Conservation (phyloP, 2,888 invertebrate species). For the Crepidodera aurea region DNA sequence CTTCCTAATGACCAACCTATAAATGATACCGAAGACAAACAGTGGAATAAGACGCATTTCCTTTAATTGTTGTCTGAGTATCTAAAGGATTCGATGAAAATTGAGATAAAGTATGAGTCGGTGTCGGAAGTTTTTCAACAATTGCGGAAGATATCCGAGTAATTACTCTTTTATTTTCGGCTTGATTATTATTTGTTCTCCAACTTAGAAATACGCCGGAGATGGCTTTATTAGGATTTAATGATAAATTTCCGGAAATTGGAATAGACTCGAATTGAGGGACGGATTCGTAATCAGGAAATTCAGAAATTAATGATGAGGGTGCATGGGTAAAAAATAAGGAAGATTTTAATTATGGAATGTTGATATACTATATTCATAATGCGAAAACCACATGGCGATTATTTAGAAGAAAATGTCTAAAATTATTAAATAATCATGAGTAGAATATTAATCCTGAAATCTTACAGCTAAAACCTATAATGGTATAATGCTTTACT, state of each 20-base stretch:
- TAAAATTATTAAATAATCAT: too few relatives aligned
- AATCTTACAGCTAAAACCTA: too few relatives aligned
- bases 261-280: conserved; percentile 11
- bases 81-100: conserved; percentile 15
- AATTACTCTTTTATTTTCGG: conserved; percentile 46
- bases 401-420: too few relatives aligned
- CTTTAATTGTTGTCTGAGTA: conserved; percentile 12
- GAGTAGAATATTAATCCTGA: too few relatives aligned
- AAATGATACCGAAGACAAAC: not conserved
- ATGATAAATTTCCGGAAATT: conserved; percentile 36
- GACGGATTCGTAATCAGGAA: not conserved
- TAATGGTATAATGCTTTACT: too few relatives aligned
- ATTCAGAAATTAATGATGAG: too few relatives aligned
- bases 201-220: conserved; percentile 34
- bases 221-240: conserved; percentile 40
- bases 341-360: too few relatives aligned
- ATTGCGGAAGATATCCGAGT: conserved; percentile 42
- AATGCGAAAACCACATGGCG: too few relatives aligned
- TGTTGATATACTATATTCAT: too few relatives aligned
- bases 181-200: conserved; percentile 46
- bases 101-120: conserved; percentile 22
- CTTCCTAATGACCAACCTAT: not conserved
- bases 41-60: not conserved
- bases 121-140: conserved; percentile 32
- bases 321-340: too few relatives aligned